Evolutionary conservation across 2,113 vertebrate species (phyloP).

Genomic region (Aspidoscelis tigris): DNA sequence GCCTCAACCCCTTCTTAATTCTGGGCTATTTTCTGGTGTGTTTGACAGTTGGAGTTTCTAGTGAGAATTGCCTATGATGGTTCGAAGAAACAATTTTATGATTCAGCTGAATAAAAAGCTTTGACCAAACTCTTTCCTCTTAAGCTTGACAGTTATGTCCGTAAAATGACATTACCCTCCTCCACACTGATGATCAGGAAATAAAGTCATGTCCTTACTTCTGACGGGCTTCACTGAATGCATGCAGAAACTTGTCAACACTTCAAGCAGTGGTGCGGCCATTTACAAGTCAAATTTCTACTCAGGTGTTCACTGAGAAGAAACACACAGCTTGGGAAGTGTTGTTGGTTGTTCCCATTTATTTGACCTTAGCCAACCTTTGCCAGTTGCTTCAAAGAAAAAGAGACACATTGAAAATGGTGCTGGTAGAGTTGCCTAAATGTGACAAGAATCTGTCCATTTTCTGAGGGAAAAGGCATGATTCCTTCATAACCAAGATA

Average conservation of each 20-base stretch:
- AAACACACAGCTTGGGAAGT: background rate
- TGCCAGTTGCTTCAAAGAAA: background rate
- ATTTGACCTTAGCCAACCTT: background rate
- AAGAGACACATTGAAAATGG: background rate
- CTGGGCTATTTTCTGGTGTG: background rate
- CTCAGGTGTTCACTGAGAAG: background rate
- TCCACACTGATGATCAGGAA: background rate
- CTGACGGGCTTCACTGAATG: conserved; percentile 3
- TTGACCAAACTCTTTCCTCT: conserved; percentile 2
- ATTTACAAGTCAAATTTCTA: conserved; percentile 23
- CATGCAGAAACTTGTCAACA: background rate
- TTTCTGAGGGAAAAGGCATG: background rate
- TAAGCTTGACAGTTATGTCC: background rate
- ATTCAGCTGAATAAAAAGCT: background rate
- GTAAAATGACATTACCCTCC: background rate
- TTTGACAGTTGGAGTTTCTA: conserved; percentile 3
- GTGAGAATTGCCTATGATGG: background rate
- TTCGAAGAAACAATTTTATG: conserved; percentile 21
- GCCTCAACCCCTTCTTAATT: background rate
- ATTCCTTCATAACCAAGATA: background rate
- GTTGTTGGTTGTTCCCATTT: background rate
- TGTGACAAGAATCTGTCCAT: background rate
- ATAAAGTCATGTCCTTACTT: background rate
- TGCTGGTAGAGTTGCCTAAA: background rate
- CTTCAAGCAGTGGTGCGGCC: conserved; percentile 1